phyloP scores from a whole-genome alignment of 2,113 vertebrate genomes.

The Heterotilapia buettikoferi region DNA sequence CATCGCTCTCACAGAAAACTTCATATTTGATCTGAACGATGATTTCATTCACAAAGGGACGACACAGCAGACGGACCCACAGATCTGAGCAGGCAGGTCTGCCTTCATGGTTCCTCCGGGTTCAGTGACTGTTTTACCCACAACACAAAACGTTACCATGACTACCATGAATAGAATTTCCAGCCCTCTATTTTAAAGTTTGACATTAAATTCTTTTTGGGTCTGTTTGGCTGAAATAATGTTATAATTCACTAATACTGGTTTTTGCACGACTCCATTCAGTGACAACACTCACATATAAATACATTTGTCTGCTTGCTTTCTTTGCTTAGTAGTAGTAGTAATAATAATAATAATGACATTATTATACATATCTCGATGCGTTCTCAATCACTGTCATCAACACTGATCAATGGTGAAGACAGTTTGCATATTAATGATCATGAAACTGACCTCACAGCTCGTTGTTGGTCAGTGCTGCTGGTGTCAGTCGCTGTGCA shows the following conservation, averaged over 20 bases:
- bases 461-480: background rate
- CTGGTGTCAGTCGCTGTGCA: background rate
- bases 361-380: background rate
- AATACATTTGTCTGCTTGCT: background rate
- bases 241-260: background rate
- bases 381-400: background rate
- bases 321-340: background rate
- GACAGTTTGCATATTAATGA: background rate
- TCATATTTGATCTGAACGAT: background rate
- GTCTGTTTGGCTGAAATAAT: background rate
- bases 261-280: background rate
- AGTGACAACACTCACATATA: background rate
- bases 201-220: background rate
- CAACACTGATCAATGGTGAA: background rate
- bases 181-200: background rate
- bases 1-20: background rate
- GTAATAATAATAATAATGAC: accelerated
- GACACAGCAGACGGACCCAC: background rate
- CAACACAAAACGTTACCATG: background rate
- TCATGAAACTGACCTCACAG: background rate
- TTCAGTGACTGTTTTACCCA: background rate
- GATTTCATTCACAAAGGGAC: background rate
- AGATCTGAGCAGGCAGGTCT: accelerated
- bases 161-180: background rate
- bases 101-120: background rate